phyloP scores from a whole-genome alignment of 2,797 vertebrate genomes.

The Arnoldichthys spilopterus region DNA sequence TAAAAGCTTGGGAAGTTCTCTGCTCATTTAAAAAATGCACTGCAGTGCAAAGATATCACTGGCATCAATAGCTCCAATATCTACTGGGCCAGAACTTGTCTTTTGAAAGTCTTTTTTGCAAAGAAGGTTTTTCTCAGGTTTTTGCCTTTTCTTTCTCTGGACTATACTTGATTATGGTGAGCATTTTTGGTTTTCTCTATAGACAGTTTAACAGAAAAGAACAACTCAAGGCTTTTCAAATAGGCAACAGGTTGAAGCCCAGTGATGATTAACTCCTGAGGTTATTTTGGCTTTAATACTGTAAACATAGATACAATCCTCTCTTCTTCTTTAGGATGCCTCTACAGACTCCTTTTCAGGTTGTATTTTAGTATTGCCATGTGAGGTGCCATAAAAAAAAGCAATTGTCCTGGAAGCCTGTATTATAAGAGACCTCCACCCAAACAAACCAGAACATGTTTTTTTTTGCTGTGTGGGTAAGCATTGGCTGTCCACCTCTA shows the following conservation, averaged over 20 bases:
- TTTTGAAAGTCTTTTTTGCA: slow-evolving; percentile 6
- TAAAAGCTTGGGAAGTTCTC: slow-evolving; percentile 47
- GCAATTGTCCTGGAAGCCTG: slow-evolving; percentile 9
- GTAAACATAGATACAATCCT: background rate
- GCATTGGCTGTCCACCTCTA: slow-evolving; percentile 57
- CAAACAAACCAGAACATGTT: slow-evolving; percentile 32
- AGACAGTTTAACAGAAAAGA: background rate
- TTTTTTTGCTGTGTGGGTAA: slow-evolving; percentile 53
- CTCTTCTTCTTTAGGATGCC: background rate
- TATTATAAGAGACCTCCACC: slow-evolving; percentile 50
- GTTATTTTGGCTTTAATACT: background rate
- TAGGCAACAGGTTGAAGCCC: background rate
- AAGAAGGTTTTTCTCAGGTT: background rate
- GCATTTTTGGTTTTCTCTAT: background rate
- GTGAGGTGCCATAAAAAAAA: slow-evolving; percentile 18
- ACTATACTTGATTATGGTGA: slow-evolving; percentile 7
- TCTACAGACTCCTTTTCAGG: slow-evolving; percentile 14
- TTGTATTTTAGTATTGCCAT: background rate
- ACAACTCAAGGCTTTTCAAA: background rate
- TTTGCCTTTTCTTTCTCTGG: background rate
- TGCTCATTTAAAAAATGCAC: slow-evolving; percentile 37
- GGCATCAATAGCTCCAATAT: slow-evolving; percentile 10
- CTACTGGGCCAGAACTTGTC: background rate
- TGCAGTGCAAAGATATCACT: slow-evolving; percentile 18
- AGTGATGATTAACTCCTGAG: background rate